These are phyloP conservation scores for Limenitis arthemis DNA, from an alignment of 2,888 invertebrate species.

Conservation along the genomic window DNA sequence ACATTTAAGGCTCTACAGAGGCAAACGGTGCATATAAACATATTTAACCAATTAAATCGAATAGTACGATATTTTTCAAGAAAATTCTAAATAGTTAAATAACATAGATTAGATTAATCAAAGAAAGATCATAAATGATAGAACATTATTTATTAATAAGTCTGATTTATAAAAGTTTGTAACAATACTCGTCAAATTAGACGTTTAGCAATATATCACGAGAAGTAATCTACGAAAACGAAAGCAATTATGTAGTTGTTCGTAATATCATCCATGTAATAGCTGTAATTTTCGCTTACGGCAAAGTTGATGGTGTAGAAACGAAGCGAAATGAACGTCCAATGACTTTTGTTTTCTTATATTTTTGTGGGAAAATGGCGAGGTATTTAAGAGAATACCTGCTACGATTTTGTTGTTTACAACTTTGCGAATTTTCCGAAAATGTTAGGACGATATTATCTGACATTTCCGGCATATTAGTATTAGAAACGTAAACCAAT, in stretches of 20 bases:
- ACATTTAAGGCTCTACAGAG: no score
- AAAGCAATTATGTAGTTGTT: constrained; percentile 11
- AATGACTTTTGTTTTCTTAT: constrained; percentile 61
- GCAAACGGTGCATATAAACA: no score
- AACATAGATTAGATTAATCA: no score
- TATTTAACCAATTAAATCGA: no score
- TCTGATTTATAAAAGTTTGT: no score
- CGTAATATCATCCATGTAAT: constrained; percentile 14
- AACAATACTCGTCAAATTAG: neutral
- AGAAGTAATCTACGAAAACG: constrained; percentile 5
- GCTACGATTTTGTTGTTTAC: neutral
- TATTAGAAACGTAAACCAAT: no score
- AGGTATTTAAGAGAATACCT: constrained; percentile 28
- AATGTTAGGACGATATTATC: no score
- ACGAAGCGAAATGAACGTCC: constrained; percentile 58
- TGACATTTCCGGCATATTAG: no score
- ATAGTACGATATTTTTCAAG: no score
- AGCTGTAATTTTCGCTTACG: constrained; percentile 35
- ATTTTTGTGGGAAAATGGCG: constrained; percentile 49
- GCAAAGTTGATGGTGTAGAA: constrained; percentile 57
- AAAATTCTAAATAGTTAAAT: no score
- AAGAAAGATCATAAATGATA: no score
- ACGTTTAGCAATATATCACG: neutral
- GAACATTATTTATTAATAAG: no score
- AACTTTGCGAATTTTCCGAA: neutral